Conservation (phyloP, 37 sponge, comb jelly and placozoan genomes). For the Chondrosia reniformis region DNA sequence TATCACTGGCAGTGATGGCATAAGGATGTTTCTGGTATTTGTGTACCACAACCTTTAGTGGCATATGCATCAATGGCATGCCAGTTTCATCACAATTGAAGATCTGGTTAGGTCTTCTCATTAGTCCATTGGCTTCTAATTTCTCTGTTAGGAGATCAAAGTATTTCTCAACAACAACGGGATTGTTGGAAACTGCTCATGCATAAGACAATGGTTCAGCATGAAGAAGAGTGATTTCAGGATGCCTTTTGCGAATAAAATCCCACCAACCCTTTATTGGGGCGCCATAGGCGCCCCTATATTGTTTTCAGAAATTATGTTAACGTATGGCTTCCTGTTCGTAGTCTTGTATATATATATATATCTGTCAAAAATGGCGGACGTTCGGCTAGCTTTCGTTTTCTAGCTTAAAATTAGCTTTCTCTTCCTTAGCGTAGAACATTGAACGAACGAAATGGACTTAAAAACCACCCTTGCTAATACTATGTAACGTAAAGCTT, state of each 20-base stretch:
- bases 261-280: slow-evolving; percentile 65
- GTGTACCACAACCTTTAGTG: slow-evolving; percentile 21
- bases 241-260: slow-evolving; percentile 24
- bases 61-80: slow-evolving; percentile 35
- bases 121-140: slow-evolving; percentile 15
- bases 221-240: slow-evolving; percentile 15
- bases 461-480: too few species aligned
- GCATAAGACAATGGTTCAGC: slow-evolving; percentile 19
- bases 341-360: too few species aligned
- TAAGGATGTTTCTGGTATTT: slow-evolving; percentile 30
- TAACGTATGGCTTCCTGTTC: slow-evolving; percentile 6
- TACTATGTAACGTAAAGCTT: too few species aligned
- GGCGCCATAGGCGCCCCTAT: too few species aligned
- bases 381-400: too few species aligned
- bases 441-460: too few species aligned
- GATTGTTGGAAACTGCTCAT: slow-evolving; percentile 20
- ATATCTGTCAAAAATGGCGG: too few species aligned
- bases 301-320: slow-evolving; percentile 29
- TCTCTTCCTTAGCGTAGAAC: too few species aligned
- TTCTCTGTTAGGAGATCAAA: slow-evolving; percentile 34
- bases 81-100: slow-evolving; percentile 57
- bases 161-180: slow-evolving; percentile 11
- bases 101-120: slow-evolving; percentile 19
- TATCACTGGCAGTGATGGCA: slow-evolving; percentile 29
- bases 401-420: too few species aligned